These are phyloP conservation scores for Drosophila malerkotliana DNA, from an alignment of 1,140 invertebrate genomes.

Conservation along the genomic window DNA sequence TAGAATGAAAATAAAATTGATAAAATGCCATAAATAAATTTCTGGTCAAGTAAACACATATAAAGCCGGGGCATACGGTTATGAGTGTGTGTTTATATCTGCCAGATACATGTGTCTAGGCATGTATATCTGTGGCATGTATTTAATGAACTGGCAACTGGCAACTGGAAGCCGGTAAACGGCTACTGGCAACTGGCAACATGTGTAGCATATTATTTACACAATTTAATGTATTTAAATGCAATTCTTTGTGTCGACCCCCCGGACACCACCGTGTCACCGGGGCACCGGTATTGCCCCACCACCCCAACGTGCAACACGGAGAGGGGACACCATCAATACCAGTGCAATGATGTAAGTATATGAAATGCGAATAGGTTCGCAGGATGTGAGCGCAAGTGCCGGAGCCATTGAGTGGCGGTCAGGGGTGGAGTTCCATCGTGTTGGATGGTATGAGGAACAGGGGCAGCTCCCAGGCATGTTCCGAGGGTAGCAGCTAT, in stretches of 20 bases:
- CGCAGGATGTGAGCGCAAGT: conserved; percentile 79
- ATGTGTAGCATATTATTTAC: conserved; percentile 83
- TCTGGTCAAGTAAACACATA: conserved; percentile 63
- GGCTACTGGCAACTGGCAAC: conserved; percentile 77
- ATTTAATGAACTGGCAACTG: conserved; percentile 80
- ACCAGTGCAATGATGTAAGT: conserved; percentile 83
- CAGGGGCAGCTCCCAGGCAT: conserved; percentile 1
- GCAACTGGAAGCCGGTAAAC: conserved; percentile 40
- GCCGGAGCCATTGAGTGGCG: conserved; percentile 60
- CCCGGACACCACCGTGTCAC: neutral
- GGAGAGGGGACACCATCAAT: conserved; percentile 59
- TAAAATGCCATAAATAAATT: conserved; percentile 78
- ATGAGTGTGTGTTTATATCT: conserved; percentile 26
- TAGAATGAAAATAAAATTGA: conserved; percentile 53
- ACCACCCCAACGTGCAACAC: conserved; percentile 6
- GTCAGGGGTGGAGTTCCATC: neutral
- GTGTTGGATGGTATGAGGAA: neutral
- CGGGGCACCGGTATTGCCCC: neutral
- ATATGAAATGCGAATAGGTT: conserved; percentile 84
- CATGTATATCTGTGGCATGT: conserved; percentile 81
- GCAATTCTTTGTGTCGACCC: conserved; percentile 67
- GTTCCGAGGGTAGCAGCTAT: conserved; percentile 42
- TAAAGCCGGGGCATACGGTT: conserved; percentile 15
- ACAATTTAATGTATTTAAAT: conserved; percentile 83
- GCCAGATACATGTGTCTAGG: conserved; percentile 64